These are phyloP conservation scores for Chaunax sp. DNA, from an alignment of 2,797 vertebrate genomes.

Conservation along the genomic window DNA sequence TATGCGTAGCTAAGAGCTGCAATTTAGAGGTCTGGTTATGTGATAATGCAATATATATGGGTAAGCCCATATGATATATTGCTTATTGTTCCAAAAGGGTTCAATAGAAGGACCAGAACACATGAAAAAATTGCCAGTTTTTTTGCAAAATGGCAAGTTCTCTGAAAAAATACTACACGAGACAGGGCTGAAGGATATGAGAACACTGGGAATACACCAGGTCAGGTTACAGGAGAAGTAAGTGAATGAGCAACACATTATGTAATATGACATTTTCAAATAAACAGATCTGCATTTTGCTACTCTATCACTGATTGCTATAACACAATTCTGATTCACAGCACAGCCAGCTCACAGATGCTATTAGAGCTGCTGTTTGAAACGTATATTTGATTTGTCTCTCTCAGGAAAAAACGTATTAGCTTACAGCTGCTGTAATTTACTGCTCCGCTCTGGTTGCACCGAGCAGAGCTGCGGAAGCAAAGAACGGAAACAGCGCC, in stretches of 20 bases:
- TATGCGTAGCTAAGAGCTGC: too few species aligned
- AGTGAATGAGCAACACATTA: constrained; percentile 43
- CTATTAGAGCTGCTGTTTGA: constrained; percentile 19
- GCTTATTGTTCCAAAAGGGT: constrained; percentile 24
- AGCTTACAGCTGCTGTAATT: constrained; percentile 52
- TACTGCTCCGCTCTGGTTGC: constrained; percentile 41
- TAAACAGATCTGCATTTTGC: constrained; percentile 58
- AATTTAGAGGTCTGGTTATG: neutral
- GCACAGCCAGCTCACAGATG: constrained; percentile 19
- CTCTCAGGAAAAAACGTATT: constrained; percentile 27
- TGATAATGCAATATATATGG: constrained; percentile 32
- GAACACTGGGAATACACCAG: constrained; percentile 36
- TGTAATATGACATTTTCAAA: constrained; percentile 61
- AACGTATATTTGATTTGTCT: constrained; percentile 51
- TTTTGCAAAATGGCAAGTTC: constrained; percentile 4
- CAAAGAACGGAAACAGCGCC: neutral
- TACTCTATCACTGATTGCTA: constrained; percentile 53
- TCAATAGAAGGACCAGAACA: constrained; percentile 1
- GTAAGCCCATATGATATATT: constrained; percentile 6
- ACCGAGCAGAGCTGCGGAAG: neutral
- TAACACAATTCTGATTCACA: constrained; percentile 54
- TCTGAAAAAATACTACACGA: constrained; percentile 3
- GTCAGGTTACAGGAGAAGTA: constrained; percentile 44
- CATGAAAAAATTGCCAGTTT: neutral
- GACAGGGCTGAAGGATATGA: constrained; percentile 21